Base-by-base conservation (phyloP, 2,888 invertebrate genomes). In the Acanthosoma haemorrhoidale region DNA sequence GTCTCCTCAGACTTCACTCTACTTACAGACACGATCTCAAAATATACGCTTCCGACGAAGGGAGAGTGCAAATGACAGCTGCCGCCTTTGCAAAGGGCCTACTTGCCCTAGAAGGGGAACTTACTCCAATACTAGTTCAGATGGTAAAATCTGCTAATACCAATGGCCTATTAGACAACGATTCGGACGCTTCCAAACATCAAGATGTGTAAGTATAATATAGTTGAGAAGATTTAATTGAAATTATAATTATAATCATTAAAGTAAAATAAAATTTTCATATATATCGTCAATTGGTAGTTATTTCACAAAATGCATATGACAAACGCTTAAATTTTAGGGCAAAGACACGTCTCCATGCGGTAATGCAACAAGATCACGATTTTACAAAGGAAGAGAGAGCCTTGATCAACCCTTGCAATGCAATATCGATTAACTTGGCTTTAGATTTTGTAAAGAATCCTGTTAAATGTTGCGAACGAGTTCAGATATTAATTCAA, bases 131-230 rank as follows among this genome's bases (percentile, higher is more conserved):
- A 79, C 82, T 99, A 59, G 98, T 98, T 63, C 99, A 99, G 82
- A 99, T 99, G 98, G 98, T 99, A 38, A 99, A 99, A 80, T 96
- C 96, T 74, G 98, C 98, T 25, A 98, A 99, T 78, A 99, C 98
- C 0, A 98, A 99, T 83, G 98, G 98, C 75, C 78, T 99, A 39
- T 82, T 99, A 57, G 99, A 99, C 79, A 98, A 99, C 78, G 98
- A 99, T 80, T 96, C 96, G 78, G 97, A 98, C 80, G 95, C 94
- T 15, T 93, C 93, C 78, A 95, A 95, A 81, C 92, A 92, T 79
- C 95, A 95, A 80, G 93, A 94, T 79, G 91, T 94, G 94, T 94
- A 80, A 86, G 72, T 72, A 18, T 29, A 16, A 6, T 11, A 58
- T 58, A 4, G 15, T 58, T 1, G 15, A 41, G 9, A 58, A 16